Evolutionary conservation across 2,797 vertebrate species (phyloP).

Genomic region (Anomalospiza imberbis): DNA sequence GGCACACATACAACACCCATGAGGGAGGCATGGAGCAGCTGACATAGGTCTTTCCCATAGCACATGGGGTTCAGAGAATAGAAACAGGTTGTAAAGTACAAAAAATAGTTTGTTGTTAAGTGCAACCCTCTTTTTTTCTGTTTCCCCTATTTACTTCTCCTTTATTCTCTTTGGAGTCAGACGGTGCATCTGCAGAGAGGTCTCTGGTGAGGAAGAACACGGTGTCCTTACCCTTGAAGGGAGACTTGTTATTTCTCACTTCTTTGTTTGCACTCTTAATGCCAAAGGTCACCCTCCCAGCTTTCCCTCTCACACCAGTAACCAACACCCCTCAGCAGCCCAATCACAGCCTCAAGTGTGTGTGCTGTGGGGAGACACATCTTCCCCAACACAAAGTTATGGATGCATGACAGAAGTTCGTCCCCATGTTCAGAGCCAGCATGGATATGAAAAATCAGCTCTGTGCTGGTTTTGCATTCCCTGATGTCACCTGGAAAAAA

Average conservation of each 20-base stretch:
- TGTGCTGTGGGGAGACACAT: fast-evolving
- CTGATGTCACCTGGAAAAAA: background rate
- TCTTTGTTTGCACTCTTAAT: background rate
- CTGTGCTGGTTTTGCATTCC: background rate
- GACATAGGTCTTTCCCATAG: background rate
- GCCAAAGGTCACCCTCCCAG: background rate
- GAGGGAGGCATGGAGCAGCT: background rate
- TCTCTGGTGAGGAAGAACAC: conserved; percentile 25
- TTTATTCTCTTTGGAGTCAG: conserved; percentile 35
- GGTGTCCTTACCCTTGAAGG: background rate
- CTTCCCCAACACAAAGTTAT: no score
- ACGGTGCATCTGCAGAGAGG: background rate
- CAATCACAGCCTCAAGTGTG: background rate
- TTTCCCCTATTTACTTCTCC: conserved; percentile 61
- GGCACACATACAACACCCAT: background rate
- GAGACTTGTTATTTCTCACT: conserved; percentile 19
- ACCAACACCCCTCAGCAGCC: background rate
- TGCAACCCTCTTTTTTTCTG: background rate
- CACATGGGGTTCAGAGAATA: background rate
- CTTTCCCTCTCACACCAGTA: background rate
- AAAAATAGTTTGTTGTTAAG: background rate
- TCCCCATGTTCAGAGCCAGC: fast-evolving
- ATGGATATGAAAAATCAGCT: background rate
- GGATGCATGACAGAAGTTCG: background rate
- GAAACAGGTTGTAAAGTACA: background rate